Conservation (phyloP, 2,113 vertebrate species). For the Notothenia rossii region DNA sequence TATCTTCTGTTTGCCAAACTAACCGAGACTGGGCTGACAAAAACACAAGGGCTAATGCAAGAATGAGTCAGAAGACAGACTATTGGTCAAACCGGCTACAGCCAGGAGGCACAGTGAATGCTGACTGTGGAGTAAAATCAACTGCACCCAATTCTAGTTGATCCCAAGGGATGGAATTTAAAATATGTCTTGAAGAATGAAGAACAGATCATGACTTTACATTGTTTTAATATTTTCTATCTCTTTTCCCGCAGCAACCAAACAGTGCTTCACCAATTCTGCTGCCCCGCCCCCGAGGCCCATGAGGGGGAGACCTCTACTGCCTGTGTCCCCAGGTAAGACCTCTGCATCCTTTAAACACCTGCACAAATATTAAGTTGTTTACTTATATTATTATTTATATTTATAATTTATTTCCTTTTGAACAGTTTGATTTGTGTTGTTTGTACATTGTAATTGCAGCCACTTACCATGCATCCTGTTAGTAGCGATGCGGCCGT, state of each 20-base stretch:
- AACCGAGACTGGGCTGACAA: background rate
- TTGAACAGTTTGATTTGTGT: constrained; percentile 13
- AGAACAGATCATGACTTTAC: background rate
- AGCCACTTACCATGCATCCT: constrained; percentile 66
- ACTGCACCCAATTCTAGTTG: background rate
- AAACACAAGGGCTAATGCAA: too few relatives aligned
- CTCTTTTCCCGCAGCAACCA: constrained; percentile 88
- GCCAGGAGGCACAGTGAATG: background rate
- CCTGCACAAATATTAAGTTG: constrained; percentile 40
- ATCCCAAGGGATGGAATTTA: background rate
- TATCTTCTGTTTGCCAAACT: constrained; percentile 5
- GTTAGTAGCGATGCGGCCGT: constrained; percentile 60
- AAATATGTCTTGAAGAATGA: background rate
- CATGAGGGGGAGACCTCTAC: constrained; percentile 86
- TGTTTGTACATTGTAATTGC: constrained; percentile 42
- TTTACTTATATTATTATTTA: background rate
- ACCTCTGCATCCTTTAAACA: constrained; percentile 56
- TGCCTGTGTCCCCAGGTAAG: constrained; percentile 86
- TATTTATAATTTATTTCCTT: background rate
- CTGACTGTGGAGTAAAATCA: background rate
- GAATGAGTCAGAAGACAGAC: background rate
- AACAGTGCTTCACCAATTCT: constrained; percentile 98
- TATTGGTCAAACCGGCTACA: too few relatives aligned
- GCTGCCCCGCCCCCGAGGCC: constrained; percentile 95
- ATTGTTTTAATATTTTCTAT: background rate